Conservation (phyloP, 2,113 vertebrate species). For the Pristiophorus japonicus region DNA sequence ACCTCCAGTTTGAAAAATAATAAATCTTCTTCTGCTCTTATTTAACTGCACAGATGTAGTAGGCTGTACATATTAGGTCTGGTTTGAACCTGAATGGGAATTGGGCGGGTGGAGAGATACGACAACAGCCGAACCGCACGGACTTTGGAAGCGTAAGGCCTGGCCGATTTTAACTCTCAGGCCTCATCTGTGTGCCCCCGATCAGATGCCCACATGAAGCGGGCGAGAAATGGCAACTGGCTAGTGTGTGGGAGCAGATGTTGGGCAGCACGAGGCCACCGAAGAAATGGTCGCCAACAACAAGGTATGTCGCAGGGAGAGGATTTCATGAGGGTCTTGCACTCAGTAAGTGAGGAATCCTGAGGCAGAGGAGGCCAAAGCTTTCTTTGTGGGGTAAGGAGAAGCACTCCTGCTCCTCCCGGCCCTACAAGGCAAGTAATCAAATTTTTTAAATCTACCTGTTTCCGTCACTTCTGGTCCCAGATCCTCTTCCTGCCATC, state of each 20-base stretch:
- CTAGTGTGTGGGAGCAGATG: not conserved
- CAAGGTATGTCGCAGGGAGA: not conserved
- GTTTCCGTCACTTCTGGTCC: not conserved
- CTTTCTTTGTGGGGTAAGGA: not conserved
- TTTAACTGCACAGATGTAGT: not conserved
- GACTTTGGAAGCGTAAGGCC: no score
- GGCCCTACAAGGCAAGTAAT: not conserved
- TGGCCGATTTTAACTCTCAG: not conserved
- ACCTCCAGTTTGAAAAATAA: not conserved
- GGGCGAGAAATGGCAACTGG: not conserved
- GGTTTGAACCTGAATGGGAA: not conserved
- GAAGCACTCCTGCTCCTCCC: not conserved
- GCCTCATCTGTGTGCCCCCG: not conserved
- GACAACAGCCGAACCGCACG: not conserved
- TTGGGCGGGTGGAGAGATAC: not conserved
- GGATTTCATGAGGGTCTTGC: not conserved
- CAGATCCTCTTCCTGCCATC: not conserved
- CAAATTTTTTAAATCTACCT: not conserved
- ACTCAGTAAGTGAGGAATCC: not conserved
- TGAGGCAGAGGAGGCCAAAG: not conserved
- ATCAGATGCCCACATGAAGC: not conserved
- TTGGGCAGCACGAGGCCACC: not conserved
- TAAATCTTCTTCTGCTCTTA: not conserved
- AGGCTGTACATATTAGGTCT: not conserved
- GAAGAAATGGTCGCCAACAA: not conserved